A percentile compares a stretch with the other conserved stretches of the same genome.
Evolutionary conservation across 2,888 invertebrate genomes (phyloP).

Genomic region (Trachelus tabidus): DNA sequence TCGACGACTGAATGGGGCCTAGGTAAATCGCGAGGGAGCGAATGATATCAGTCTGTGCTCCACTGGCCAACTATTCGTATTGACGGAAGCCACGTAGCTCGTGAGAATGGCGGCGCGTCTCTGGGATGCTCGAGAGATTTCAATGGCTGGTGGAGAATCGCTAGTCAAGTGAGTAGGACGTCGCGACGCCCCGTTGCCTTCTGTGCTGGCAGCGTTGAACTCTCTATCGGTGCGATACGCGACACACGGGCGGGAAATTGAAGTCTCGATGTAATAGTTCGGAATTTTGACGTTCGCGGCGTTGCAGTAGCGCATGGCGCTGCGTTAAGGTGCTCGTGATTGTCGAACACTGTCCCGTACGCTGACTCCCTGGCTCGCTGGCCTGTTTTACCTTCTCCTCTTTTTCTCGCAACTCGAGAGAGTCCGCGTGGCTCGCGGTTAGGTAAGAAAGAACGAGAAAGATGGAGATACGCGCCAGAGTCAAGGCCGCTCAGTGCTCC

Average conservation of each 20-base stretch:
- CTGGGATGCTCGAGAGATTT: not conserved
- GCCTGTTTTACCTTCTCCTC: conserved; percentile 44
- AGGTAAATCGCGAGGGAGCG: not conserved
- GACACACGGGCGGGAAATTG: not conserved
- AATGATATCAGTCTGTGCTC: not conserved
- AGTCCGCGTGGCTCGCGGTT: conserved; percentile 24
- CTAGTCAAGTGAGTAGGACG: not conserved
- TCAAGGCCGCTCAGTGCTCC: conserved; percentile 83
- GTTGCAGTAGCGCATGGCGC: not conserved
- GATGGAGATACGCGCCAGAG: conserved; percentile 65
- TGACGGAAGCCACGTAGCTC: not conserved
- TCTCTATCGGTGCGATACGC: not conserved
- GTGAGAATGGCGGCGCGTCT: not conserved
- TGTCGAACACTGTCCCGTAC: not conserved
- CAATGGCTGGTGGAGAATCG: not conserved
- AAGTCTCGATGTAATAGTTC: not conserved
- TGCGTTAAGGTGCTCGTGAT: not conserved
- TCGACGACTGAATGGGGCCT: not conserved
- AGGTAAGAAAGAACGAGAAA: conserved; percentile 23
- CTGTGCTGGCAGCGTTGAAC: not conserved
- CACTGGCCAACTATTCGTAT: not conserved
- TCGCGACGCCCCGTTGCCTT: not conserved
- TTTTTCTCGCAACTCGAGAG: conserved; percentile 18
- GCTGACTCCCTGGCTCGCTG: conserved; percentile 29
- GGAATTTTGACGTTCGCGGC: not conserved